phyloP scores from a whole-genome alignment of 2,113 vertebrate species.

The Bungarus multicinctus region DNA sequence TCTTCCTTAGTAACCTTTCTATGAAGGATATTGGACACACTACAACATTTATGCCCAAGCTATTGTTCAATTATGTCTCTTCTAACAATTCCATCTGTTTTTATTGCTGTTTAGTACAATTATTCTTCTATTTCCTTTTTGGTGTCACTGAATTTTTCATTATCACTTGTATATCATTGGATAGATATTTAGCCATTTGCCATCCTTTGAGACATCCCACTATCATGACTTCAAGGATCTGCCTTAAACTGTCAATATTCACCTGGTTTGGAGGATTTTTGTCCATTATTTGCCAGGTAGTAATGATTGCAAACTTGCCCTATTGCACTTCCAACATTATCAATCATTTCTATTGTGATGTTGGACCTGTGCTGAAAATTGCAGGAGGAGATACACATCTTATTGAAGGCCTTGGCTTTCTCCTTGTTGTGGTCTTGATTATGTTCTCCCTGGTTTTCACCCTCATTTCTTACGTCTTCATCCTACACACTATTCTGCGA shows the following conservation, averaged over 20 bases:
- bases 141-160: conserved; percentile 38
- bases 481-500: background rate
- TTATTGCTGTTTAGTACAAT: background rate
- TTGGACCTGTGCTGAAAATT: conserved; percentile 43
- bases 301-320: conserved; percentile 16
- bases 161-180: background rate
- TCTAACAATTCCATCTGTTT: background rate
- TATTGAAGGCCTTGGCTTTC: background rate
- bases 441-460: conserved; percentile 33
- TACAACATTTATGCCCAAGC: background rate
- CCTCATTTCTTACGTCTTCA: conserved; percentile 40
- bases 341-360: conserved; percentile 64
- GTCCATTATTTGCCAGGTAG: conserved; percentile 13
- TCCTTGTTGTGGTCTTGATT: background rate
- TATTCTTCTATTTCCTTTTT: conserved; percentile 43
- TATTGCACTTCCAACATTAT: conserved; percentile 37
- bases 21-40: background rate
- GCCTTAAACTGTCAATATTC: background rate
- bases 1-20: background rate
- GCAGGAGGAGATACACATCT: background rate
- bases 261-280: conserved; percentile 37
- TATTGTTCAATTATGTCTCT: background rate
- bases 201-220: conserved; percentile 36
- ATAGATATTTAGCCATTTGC: conserved; percentile 47
- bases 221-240: conserved; percentile 30